Conservation (phyloP, 1,140 invertebrate species). For the fruit fly (Drosophila melanogaster) region Release_6_plus_ISO1_MT NC_004354.4:14891501-14892000, state of each 20-base stretch:
- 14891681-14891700: too few species aligned
- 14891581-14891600: neutral
- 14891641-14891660: too few species aligned
- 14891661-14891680: neutral
- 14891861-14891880: constrained; percentile 10
- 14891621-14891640: too few species aligned
- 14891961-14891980: too few species aligned
- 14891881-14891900: constrained; percentile 1
- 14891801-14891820: constrained; percentile 39
- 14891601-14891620: neutral
- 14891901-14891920: constrained; percentile 6
- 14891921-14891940: neutral
- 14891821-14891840: neutral
- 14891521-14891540: constrained; percentile 34
- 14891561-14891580: constrained; percentile 2
- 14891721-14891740: too few species aligned
- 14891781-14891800: constrained; percentile 2
- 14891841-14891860: constrained; percentile 6
- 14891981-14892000: neutral
- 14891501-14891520: constrained; percentile 45
- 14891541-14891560: constrained; percentile 21
- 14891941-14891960: constrained; percentile 2
- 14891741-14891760: too few species aligned
- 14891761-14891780: constrained; percentile 4
- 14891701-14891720: too few species aligned